Base-by-base conservation (phyloP, 2,113 vertebrate species). In the Dicerorhinus sumatrensis region DNA sequence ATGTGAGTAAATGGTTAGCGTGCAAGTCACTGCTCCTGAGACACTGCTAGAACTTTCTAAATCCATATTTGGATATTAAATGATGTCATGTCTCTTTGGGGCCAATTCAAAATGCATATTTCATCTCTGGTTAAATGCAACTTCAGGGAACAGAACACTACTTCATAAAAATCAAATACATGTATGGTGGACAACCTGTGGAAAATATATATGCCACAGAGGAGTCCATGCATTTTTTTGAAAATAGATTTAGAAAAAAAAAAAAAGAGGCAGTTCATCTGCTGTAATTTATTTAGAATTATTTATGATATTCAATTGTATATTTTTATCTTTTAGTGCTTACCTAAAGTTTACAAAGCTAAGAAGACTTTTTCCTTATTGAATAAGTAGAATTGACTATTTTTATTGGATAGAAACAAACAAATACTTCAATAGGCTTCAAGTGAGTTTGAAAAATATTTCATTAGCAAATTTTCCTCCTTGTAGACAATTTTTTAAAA, bases 91-190 rank as follows among this genome's bases (percentile, higher is more conserved):
- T 93, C 25, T 96, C 96, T 98, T 98, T 95, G 79, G 91, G 95
- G 92, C 48, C 20, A 95, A 97, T 98, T 97, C 95, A 97, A 98
- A 98, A 97, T 97, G 86, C 88, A 97, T 97, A 98, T 97, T 98
- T 98, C 94, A 96, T 90, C 69, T 96, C 46, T 97, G 83, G 88
- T 95, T 97, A 97, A 98, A 97, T 51, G 58, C 33, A 87, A 46
- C 97, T 98, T 98, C 94, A 98, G 98, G 96, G 96, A 97, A 98
- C 36, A 69, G 29, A 95, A 51, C 5, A 46, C 60, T 92, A 12
- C 87, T 80, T 98, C 91, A 79, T 77, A 90, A 93, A 95, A 86
- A 33, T 82, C 94, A 98, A 98, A 98, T 97, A 96, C 75, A 96
- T 36, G 75, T 72, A 69, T 90, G 92, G 23, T 91, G 91, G 91